Percentiles rank a stretch among this genome's conserved stretches.
Evolutionary conservation across 2,888 invertebrate species (phyloP).

Genomic region (Mimumesa dahlbomi): DNA sequence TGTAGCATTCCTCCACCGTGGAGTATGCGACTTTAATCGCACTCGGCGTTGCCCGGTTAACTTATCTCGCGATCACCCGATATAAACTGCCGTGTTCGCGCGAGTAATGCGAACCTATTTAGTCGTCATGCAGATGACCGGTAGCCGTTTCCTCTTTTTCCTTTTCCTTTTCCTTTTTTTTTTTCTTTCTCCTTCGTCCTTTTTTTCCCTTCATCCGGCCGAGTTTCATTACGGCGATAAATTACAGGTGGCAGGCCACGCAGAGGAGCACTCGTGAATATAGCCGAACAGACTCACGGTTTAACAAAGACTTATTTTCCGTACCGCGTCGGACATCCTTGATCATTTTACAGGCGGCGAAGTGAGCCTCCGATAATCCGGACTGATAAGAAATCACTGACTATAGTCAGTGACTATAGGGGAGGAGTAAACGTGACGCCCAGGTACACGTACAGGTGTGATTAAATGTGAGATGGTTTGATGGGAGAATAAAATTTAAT

Average conservation of each 20-base stretch:
- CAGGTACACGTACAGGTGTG: too few relatives aligned
- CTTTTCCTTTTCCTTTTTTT: conserved; percentile 51
- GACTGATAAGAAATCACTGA: too few relatives aligned
- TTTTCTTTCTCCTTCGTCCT: conserved; percentile 45
- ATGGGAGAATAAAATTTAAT: too few relatives aligned
- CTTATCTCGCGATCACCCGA: conserved; percentile 66
- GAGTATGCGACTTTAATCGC: conserved; percentile 34
- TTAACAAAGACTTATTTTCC: conserved; percentile 16
- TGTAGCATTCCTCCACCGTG: conserved; percentile 1
- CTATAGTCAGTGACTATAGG: too few relatives aligned
- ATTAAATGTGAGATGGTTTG: too few relatives aligned
- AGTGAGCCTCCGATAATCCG: too few relatives aligned
- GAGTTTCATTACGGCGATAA: conserved; percentile 67
- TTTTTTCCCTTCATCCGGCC: conserved; percentile 32
- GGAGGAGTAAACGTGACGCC: too few relatives aligned
- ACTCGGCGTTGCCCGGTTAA: conserved; percentile 33
- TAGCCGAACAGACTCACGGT: conserved; percentile 30
- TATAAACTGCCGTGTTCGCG: conserved; percentile 70
- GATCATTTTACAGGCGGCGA: too few relatives aligned
- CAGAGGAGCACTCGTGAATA: conserved; percentile 29
- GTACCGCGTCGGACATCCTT: too few relatives aligned
- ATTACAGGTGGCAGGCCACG: conserved; percentile 44
- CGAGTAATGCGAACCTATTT: conserved; percentile 73
- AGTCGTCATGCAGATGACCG: conserved; percentile 74
- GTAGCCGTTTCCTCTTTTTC: conserved; percentile 64